Conservation (phyloP, 1,140 invertebrate species). For the Caenorhabditis elegans region WBcel235 BX284606.5:851001-851500, state of each 20-base stretch:
- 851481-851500: not conserved
- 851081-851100: not conserved
- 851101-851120: too few relatives aligned
- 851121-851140: too few relatives aligned
- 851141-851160: too few relatives aligned
- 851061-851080: constrained; percentile 10
- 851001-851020: constrained; percentile 27
- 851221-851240: not conserved
- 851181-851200: too few relatives aligned
- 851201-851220: too few relatives aligned
- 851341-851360: constrained; percentile 24
- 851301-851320: not conserved
- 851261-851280: constrained; percentile 24
- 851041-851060: not conserved
- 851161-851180: too few relatives aligned
- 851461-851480: not conserved
- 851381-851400: not conserved
- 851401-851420: too few relatives aligned
- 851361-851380: not conserved
- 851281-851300: constrained; percentile 18
- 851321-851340: constrained; percentile 30
- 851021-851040: constrained; percentile 3
- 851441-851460: not conserved
- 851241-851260: constrained; percentile 36
- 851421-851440: too few relatives aligned